These are phyloP conservation scores for Brachionus koreanus DNA, from an alignment of 1,140 invertebrate genomes.

Conservation along the genomic window DNA sequence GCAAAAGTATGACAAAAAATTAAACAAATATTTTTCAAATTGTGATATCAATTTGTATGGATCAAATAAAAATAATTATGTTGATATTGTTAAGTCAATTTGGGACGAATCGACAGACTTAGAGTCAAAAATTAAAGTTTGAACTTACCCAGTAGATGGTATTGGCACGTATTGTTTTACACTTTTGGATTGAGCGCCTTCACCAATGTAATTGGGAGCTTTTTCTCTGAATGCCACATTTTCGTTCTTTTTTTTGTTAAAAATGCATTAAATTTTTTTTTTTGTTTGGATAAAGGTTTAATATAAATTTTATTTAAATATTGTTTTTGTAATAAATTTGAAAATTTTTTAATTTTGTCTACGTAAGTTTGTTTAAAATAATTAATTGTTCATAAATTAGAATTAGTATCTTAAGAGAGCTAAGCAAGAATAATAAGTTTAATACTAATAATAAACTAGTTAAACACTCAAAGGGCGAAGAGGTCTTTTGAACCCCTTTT, in stretches of 20 bases:
- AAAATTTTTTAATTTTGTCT: too few species aligned
- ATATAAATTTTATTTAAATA: neutral
- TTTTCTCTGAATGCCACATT: conserved; percentile 41
- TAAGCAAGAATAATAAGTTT: too few species aligned
- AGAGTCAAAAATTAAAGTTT: neutral
- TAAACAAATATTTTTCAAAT: neutral
- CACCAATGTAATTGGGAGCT: conserved; percentile 37
- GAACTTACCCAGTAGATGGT: conserved; percentile 30
- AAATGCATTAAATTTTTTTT: too few species aligned
- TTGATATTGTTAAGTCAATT: neutral
- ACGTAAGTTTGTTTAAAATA: too few species aligned
- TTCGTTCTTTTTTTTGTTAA: neutral
- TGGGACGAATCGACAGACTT: neutral
- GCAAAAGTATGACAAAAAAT: neutral
- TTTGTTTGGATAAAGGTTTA: too few species aligned
- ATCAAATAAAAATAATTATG: neutral
- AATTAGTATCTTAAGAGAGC: too few species aligned
- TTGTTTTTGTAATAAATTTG: too few species aligned
- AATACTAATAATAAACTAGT: too few species aligned
- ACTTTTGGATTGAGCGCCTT: conserved; percentile 36
- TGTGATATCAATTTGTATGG: neutral
- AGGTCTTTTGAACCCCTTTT: too few species aligned
- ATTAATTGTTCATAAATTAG: too few species aligned
- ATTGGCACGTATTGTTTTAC: neutral
- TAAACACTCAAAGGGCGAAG: too few species aligned